Percentiles rank a stretch among this genome's conserved stretches.
These are phyloP conservation scores for Zeuzera pyrina DNA, from an alignment of 2,888 invertebrate species.

Conservation along the genomic window DNA sequence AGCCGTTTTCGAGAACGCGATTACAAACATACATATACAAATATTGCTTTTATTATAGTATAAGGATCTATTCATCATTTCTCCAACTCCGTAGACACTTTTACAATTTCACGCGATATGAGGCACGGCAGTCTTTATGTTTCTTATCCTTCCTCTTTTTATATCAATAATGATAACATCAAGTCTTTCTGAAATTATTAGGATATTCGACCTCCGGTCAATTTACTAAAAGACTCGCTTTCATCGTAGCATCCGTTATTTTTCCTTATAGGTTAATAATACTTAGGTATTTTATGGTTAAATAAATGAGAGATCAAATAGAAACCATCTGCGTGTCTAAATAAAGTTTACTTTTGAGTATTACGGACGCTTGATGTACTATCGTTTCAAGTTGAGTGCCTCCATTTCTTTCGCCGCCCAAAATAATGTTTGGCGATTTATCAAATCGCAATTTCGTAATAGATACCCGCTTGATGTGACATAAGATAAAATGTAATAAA, in stretches of 20 bases:
- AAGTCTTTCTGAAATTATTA: too few species aligned
- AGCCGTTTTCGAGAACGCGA: too few species aligned
- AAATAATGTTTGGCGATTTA: slow-evolving; percentile 70
- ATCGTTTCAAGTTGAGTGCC: slow-evolving; percentile 53
- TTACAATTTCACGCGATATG: too few species aligned
- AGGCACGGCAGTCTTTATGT: too few species aligned
- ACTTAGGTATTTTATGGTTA: slow-evolving; percentile 42
- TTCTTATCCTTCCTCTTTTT: too few species aligned
- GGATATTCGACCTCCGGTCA: slow-evolving; percentile 32
- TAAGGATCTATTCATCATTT: too few species aligned
- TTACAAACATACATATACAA: too few species aligned
- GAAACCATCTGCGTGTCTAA: slow-evolving; percentile 20
- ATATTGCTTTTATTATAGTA: too few species aligned
- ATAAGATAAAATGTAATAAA: slow-evolving; percentile 51
- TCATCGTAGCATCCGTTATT: slow-evolving; percentile 53
- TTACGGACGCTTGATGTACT: slow-evolving; percentile 24
- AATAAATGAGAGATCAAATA: slow-evolving; percentile 15
- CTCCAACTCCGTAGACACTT: too few species aligned
- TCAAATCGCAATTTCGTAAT: slow-evolving; percentile 72
- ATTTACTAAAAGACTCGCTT: slow-evolving; percentile 51
- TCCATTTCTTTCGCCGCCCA: slow-evolving; percentile 68
- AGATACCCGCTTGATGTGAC: slow-evolving; percentile 65
- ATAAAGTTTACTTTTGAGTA: slow-evolving; percentile 28
- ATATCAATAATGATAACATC: too few species aligned
- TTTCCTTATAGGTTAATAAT: slow-evolving; percentile 56